These are phyloP conservation scores for Plumapathes pennacea DNA, from an alignment of 92 coral and sea anemone species.

Conservation along the genomic window DNA sequence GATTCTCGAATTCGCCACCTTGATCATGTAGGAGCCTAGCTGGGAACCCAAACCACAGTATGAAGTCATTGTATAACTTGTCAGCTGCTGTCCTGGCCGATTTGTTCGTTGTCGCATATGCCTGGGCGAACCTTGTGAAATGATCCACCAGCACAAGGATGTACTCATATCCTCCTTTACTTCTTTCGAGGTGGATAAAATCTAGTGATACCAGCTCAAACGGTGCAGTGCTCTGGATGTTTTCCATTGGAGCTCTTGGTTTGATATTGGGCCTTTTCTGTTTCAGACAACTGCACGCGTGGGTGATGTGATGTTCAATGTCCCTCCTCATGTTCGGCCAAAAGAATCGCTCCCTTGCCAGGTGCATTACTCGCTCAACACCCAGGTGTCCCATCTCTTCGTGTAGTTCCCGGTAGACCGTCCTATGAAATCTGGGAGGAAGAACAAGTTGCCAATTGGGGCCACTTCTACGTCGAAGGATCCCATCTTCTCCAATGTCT, in stretches of 20 bases:
- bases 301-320: conserved; percentile 34
- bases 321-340: conserved; percentile 50
- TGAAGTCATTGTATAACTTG: conserved; percentile 25
- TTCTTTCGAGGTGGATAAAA: conserved; percentile 17
- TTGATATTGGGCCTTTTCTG: conserved; percentile 12
- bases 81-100: conserved; percentile 28
- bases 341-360: conserved; percentile 38
- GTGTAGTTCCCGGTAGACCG: conserved; percentile 50
- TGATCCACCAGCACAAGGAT: conserved; percentile 9
- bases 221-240: conserved; percentile 24
- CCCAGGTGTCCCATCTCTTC: conserved; percentile 61
- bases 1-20: conserved; percentile 19
- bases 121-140: conserved; percentile 18
- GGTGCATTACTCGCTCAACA: conserved; percentile 37
- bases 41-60: conserved; percentile 19
- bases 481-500: conserved; percentile 43
- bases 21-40: conserved; percentile 21
- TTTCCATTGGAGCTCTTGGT: conserved; percentile 38
- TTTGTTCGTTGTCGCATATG: conserved; percentile 23
- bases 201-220: conserved; percentile 24
- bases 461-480: conserved; percentile 53
- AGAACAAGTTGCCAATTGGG: conserved; percentile 34
- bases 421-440: conserved; percentile 26
- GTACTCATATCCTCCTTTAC: conserved; percentile 11
- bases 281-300: conserved; percentile 24